Evolutionary conservation across 2,797 vertebrate species (phyloP).

Genomic region (Aeoliscus strigatus): DNA sequence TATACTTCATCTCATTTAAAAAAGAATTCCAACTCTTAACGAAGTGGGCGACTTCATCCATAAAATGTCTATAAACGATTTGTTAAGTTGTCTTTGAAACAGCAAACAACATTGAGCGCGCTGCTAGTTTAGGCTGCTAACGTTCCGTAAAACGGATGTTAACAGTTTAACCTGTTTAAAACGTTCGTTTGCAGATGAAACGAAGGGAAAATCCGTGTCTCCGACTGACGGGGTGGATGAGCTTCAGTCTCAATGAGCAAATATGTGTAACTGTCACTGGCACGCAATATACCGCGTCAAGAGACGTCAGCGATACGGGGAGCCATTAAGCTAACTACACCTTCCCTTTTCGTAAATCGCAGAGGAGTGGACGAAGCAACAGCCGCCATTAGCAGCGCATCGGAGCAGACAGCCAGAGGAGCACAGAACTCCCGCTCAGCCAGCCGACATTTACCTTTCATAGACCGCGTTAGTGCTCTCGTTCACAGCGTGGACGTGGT

Average conservation of each 20-base stretch:
- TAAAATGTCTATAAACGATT: too few relatives aligned
- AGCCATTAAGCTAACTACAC: slow-evolving; percentile 79
- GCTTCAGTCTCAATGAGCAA: slow-evolving; percentile 69
- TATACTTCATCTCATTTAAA: too few relatives aligned
- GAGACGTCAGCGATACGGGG: slow-evolving; percentile 82
- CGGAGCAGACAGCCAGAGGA: slow-evolving; percentile 17
- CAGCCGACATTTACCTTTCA: slow-evolving; percentile 60
- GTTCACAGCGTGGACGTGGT: slow-evolving; percentile 53
- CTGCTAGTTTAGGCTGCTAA: slow-evolving; percentile 41
- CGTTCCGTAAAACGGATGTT: slow-evolving; percentile 36
- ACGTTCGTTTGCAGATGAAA: too few relatives aligned
- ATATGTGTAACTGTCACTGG: slow-evolving; percentile 78
- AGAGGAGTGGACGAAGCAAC: slow-evolving; percentile 62
- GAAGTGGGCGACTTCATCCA: too few relatives aligned
- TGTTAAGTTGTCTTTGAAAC: too few relatives aligned
- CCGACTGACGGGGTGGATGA: slow-evolving; percentile 42
- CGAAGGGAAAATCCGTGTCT: too few relatives aligned
- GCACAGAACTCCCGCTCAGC: slow-evolving; percentile 15
- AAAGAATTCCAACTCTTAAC: too few relatives aligned
- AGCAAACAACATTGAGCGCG: too few relatives aligned
- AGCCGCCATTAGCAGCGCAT: slow-evolving; percentile 76
- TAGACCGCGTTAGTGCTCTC: slow-evolving; percentile 40
- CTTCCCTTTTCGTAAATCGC: slow-evolving; percentile 74
- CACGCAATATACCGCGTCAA: slow-evolving; percentile 82
- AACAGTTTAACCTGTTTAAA: too few relatives aligned